phyloP scores from a whole-genome alignment of 2,888 invertebrate genomes.

The Eristalis arbustorum region DNA sequence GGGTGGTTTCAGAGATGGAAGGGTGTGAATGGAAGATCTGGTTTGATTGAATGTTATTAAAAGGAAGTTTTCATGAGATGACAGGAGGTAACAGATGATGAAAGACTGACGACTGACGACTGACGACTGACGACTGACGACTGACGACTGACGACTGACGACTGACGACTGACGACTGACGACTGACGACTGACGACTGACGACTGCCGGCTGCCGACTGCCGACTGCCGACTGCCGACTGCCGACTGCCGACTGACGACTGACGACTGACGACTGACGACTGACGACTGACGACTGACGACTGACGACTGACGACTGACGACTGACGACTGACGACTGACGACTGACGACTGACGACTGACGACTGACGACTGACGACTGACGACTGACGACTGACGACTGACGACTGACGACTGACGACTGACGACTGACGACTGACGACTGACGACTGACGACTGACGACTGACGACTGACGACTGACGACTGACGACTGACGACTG shows the following conservation, averaged over 20 bases:
- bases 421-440: background rate
- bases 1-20: background rate
- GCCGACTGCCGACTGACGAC: background rate
- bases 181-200: background rate
- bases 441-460: no score
- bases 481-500: no score
- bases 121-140: background rate
- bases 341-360: background rate
- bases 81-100: no score
- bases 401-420: background rate
- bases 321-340: background rate
- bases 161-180: background rate
- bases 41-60: no score
- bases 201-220: background rate
- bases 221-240: background rate
- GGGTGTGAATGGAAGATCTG: background rate
- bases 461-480: no score
- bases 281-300: background rate
- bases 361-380: background rate
- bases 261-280: background rate
- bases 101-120: background rate
- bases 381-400: background rate
- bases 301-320: background rate
- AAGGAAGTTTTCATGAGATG: no score
- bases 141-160: background rate